These are phyloP conservation scores for Heliconius melpomene DNA, from an alignment of 1,140 invertebrate genomes.

Conservation along the genomic window DNA sequence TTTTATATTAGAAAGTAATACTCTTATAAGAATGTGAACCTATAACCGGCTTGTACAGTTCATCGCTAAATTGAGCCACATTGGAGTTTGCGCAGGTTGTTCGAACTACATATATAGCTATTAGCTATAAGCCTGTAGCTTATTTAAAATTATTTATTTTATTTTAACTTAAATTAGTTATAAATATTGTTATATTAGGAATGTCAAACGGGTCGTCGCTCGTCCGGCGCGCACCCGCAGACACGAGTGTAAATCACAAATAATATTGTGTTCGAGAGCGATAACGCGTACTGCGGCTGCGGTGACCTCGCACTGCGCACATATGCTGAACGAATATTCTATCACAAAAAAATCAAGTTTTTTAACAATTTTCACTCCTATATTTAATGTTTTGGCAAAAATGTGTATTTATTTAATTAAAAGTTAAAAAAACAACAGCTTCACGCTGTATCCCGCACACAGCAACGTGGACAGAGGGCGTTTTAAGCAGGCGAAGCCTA, in stretches of 20 bases:
- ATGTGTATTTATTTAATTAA: too few relatives aligned
- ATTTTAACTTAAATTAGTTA: not conserved
- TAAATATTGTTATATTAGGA: not conserved
- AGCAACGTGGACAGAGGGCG: too few relatives aligned
- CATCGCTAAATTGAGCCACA: not conserved
- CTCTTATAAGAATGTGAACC: not conserved
- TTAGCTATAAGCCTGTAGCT: not conserved
- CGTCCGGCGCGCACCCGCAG: constrained; percentile 7
- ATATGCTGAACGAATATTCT: not conserved
- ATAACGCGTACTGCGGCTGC: not conserved
- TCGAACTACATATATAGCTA: too few relatives aligned
- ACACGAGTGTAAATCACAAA: constrained; percentile 34
- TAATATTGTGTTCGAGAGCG: constrained; percentile 11
- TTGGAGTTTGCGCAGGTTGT: not conserved
- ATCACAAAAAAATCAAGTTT: not conserved
- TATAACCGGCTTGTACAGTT: not conserved
- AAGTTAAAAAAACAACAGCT: too few relatives aligned
- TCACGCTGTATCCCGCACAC: too few relatives aligned
- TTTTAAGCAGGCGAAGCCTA: too few relatives aligned
- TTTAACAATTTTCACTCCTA: not conserved
- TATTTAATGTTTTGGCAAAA: too few relatives aligned
- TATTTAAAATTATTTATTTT: not conserved
- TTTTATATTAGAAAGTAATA: too few relatives aligned
- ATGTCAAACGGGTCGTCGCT: not conserved
- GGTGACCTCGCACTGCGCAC: constrained; percentile 7